phyloP scores from a whole-genome alignment of 2,888 invertebrate species.

The Petrolisthes cinctipes region DNA sequence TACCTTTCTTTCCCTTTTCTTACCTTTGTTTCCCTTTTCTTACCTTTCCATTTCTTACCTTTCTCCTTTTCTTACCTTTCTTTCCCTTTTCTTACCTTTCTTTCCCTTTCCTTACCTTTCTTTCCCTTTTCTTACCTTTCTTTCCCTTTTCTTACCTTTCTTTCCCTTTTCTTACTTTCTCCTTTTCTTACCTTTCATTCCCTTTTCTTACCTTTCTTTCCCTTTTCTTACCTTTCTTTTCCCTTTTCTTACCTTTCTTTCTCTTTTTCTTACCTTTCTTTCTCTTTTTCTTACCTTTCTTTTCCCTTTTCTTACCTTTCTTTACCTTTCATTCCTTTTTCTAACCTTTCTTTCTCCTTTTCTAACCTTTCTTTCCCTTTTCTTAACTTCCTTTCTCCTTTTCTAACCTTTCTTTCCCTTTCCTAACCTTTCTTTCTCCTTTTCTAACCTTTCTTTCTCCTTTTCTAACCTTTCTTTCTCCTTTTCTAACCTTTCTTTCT shows the following conservation, averaged over 20 bases:
- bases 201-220: not conserved
- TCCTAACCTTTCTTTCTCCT: not conserved
- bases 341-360: not conserved
- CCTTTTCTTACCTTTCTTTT: not conserved
- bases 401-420: not conserved
- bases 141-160: not conserved
- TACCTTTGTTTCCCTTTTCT: not conserved
- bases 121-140: not conserved
- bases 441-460: not conserved
- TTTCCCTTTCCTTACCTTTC: not conserved
- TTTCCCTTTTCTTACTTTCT: not conserved
- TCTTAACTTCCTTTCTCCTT: not conserved
- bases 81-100: not conserved
- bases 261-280: not conserved
- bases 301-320: not conserved
- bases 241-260: not conserved
- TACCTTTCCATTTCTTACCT: not conserved
- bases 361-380: not conserved
- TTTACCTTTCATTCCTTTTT: not conserved
- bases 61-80: not conserved
- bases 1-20: not conserved
- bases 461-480: not conserved
- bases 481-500: conserved; percentile 2
- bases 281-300: not conserved
- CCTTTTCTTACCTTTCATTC: not conserved